Conservation (phyloP, 2,888 invertebrate genomes). For the Drosophila prolongata region DNA sequence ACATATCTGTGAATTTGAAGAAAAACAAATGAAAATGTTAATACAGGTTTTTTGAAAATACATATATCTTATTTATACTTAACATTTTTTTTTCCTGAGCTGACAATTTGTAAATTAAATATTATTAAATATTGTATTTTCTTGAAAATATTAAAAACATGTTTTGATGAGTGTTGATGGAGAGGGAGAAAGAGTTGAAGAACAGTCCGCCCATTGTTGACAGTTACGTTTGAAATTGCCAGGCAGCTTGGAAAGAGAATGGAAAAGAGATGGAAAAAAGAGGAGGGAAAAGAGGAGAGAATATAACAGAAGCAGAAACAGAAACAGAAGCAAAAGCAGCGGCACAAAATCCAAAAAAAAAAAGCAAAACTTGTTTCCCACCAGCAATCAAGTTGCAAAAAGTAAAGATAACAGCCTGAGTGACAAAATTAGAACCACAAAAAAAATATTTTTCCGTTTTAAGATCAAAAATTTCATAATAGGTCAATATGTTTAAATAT, state of each 20-base stretch:
- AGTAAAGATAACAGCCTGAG: not conserved
- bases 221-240: conserved; percentile 73
- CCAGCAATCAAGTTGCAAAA: conserved; percentile 60
- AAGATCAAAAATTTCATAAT: too few species aligned
- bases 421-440: not conserved
- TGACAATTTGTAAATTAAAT: too few species aligned
- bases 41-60: too few species aligned
- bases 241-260: conserved; percentile 17
- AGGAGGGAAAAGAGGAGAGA: conserved; percentile 44
- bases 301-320: conserved; percentile 40
- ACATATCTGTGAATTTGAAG: too few species aligned
- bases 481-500: too few species aligned
- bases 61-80: too few species aligned
- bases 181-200: not conserved
- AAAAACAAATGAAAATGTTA: too few species aligned
- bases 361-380: conserved; percentile 62
- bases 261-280: not conserved
- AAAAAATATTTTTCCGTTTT: not conserved
- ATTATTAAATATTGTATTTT: not conserved
- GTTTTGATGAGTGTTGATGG: not conserved
- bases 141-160: not conserved
- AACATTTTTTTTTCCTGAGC: too few species aligned
- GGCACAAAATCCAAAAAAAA: conserved; percentile 12
- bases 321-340: conserved; percentile 40
- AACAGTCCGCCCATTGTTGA: conserved; percentile 58